Evolutionary conservation across 2,113 vertebrate species (phyloP).

Genomic region (Cyanoderma ruficeps): DNA sequence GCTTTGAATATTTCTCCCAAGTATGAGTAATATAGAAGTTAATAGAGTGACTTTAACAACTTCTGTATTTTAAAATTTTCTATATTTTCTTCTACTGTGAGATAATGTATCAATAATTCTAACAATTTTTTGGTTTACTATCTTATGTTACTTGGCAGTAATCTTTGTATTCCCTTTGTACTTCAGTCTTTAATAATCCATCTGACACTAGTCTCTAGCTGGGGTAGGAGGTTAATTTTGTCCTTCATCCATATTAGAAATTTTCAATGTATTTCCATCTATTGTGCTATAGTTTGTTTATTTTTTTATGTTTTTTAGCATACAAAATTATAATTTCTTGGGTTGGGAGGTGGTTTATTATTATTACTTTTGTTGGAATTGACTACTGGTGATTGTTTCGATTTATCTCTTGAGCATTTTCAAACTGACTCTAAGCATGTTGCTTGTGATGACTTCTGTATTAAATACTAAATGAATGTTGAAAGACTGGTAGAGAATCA

Average conservation of each 20-base stretch:
- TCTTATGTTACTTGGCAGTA: background rate
- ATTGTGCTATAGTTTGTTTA: background rate
- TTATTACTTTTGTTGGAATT: background rate
- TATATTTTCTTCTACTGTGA: background rate
- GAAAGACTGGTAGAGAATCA: background rate
- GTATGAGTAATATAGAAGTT: background rate
- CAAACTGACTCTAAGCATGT: background rate
- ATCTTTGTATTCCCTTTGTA: background rate
- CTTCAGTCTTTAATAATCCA: background rate
- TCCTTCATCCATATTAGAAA: background rate
- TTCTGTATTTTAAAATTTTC: background rate
- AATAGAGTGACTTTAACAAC: background rate
- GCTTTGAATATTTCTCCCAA: background rate
- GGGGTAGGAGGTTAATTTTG: background rate
- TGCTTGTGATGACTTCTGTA: background rate
- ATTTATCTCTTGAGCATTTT: background rate
- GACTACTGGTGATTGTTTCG: background rate
- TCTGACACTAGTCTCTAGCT: background rate
- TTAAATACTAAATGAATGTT: background rate
- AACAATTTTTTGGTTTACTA: fast-evolving
- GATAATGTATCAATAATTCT: background rate
- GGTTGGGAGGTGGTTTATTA: background rate
- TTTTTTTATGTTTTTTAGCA: background rate
- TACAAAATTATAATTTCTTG: background rate
- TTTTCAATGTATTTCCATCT: background rate